Conservation (phyloP, 2,797 vertebrate species). For the Enteromius anoplus region DNA sequence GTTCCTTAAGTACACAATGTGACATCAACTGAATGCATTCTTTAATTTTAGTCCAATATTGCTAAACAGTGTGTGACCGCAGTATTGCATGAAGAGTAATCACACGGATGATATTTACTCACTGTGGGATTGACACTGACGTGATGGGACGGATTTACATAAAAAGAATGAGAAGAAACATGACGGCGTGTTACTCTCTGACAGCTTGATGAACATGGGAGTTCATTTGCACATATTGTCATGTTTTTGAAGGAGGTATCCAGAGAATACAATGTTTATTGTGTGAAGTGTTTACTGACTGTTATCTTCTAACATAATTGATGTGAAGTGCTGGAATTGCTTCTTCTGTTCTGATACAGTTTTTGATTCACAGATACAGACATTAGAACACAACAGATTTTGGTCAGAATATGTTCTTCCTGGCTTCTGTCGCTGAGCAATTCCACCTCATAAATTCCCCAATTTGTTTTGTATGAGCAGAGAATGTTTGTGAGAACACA, state of each 20-base stretch:
- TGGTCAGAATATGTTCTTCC: constrained; percentile 6
- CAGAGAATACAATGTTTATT: constrained; percentile 46
- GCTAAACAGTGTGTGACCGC: not conserved
- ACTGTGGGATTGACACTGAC: constrained; percentile 25
- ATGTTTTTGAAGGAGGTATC: constrained; percentile 45
- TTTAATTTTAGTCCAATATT: not conserved
- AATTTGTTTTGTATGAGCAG: constrained; percentile 9
- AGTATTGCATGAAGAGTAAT: constrained; percentile 18
- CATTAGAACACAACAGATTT: constrained; percentile 23
- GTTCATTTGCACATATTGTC: constrained; percentile 22
- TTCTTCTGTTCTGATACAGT: constrained; percentile 24
- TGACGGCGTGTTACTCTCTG: constrained; percentile 38
- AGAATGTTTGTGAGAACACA: constrained; percentile 13
- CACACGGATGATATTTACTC: constrained; percentile 9
- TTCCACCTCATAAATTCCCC: constrained; percentile 19
- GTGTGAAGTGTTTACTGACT: constrained; percentile 33
- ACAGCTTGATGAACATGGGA: constrained; percentile 43
- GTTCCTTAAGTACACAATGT: constrained; percentile 7
- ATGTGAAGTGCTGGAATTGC: constrained; percentile 41
- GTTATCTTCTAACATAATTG: constrained; percentile 47
- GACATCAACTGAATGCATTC: not conserved
- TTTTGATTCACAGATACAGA: constrained; percentile 16
- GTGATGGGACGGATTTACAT: constrained; percentile 26
- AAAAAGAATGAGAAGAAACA: constrained; percentile 28
- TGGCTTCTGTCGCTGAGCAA: constrained; percentile 27